Evolutionary conservation across 2,888 invertebrate genomes (phyloP).

Genomic region (Meiosimyza decipiens): DNA sequence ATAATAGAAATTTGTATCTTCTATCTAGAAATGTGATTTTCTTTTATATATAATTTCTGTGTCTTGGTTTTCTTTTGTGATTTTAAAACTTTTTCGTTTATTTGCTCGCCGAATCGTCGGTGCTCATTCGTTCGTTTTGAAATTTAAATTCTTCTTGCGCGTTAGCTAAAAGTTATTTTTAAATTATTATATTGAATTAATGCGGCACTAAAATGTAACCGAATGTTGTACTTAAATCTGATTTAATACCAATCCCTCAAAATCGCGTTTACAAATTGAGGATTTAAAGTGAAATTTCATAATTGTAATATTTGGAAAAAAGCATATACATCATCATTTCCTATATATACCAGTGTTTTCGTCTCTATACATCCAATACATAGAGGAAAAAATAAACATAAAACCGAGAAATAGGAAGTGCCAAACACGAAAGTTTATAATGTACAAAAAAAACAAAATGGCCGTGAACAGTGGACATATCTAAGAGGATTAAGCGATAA

Average conservation of each 20-base stretch:
- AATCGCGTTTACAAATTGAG: constrained; percentile 26
- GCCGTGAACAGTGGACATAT: constrained; percentile 24
- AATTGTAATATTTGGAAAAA: background rate
- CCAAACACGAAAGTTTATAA: constrained; percentile 14
- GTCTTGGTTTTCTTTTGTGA: constrained; percentile 37
- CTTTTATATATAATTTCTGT: constrained; percentile 33
- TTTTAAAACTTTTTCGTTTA: constrained; percentile 17
- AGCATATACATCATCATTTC: background rate
- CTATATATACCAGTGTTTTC: too few species aligned
- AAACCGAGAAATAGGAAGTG: constrained; percentile 16
- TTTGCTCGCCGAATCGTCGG: constrained; percentile 23
- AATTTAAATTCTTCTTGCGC: constrained; percentile 61
- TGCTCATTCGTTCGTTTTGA: constrained; percentile 42
- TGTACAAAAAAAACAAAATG: constrained; percentile 33
- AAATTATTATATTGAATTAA: constrained; percentile 50
- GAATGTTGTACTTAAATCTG: constrained; percentile 36
- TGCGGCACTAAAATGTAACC: constrained; percentile 40
- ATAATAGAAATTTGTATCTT: constrained; percentile 40
- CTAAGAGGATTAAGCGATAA: constrained; percentile 7
- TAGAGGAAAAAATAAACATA: background rate
- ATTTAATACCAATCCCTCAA: constrained; percentile 23
- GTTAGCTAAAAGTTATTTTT: constrained; percentile 66
- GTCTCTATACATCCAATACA: background rate
- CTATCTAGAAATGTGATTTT: constrained; percentile 30
- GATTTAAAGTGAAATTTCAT: constrained; percentile 1